These are phyloP conservation scores for Maniola hyperantus DNA, from an alignment of 2,888 invertebrate species.

Conservation along the genomic window DNA sequence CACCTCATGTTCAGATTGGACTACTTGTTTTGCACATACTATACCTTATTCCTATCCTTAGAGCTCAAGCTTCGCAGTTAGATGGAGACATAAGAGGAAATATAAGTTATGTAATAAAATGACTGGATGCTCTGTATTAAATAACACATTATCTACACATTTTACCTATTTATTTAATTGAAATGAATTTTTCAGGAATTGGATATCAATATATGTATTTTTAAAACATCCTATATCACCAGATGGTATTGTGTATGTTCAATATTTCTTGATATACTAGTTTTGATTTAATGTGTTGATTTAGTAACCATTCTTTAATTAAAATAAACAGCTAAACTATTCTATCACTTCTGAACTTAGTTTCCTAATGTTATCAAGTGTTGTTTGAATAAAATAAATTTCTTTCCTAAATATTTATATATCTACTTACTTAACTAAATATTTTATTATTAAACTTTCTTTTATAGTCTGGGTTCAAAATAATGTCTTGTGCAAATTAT, in stretches of 20 bases:
- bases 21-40: no score
- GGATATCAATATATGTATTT: slow-evolving; percentile 71
- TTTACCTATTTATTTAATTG: no score
- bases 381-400: not conserved
- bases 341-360: not conserved
- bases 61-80: no score
- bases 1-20: no score
- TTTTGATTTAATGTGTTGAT: slow-evolving; percentile 4
- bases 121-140: no score
- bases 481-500: not conserved
- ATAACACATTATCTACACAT: no score
- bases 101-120: no score
- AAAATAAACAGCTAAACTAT: not conserved
- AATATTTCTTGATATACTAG: slow-evolving; percentile 7
- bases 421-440: no score
- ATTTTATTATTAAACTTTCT: not conserved
- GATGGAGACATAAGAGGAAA: no score
- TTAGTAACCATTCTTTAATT: not conserved
- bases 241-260: slow-evolving; percentile 76
- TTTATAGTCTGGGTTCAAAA: not conserved
- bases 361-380: not conserved
- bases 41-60: no score
- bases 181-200: slow-evolving; percentile 58
- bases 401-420: no score
- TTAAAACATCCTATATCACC: slow-evolving; percentile 61